Percentiles rank a stretch among this genome's conserved stretches.
These are phyloP conservation scores for Numenius phaeopus DNA, from an alignment of 2,797 vertebrate species.

Conservation along the genomic window DNA sequence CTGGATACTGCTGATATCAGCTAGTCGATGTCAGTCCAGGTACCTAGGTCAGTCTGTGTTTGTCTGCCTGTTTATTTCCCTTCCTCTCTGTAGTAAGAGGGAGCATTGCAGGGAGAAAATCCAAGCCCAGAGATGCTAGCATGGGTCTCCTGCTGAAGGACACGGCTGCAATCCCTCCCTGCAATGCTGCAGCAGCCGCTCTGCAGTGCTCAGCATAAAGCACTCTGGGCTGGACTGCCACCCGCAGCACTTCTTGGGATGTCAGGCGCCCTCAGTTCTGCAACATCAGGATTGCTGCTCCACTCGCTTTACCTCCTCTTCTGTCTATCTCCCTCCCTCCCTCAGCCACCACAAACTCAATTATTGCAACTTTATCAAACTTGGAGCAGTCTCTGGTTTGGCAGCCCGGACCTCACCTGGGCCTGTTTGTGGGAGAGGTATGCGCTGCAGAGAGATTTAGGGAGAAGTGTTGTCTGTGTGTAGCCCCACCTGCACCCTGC, in stretches of 20 bases:
- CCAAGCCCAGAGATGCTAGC: neutral
- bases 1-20: neutral
- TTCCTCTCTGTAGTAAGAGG: neutral
- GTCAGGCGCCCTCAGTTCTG: neutral
- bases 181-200: conserved; percentile 59
- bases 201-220: conserved; percentile 60
- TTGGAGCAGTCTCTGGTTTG: neutral
- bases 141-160: conserved; percentile 45
- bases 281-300: neutral
- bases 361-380: neutral
- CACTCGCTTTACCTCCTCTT: neutral
- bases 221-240: neutral
- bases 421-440: neutral
- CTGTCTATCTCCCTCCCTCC: neutral
- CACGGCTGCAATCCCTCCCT: conserved; percentile 39
- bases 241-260: neutral
- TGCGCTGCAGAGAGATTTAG: neutral
- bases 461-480: neutral
- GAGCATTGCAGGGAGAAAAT: neutral
- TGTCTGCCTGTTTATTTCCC: neutral
- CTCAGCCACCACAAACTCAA: neutral
- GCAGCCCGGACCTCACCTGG: neutral
- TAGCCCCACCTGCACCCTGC: neutral
- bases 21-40: neutral
- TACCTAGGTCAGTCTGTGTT: neutral